Base-by-base conservation (phyloP, 35 echinoderm and acorn worm species). In the Anneissia japonica region DNA sequence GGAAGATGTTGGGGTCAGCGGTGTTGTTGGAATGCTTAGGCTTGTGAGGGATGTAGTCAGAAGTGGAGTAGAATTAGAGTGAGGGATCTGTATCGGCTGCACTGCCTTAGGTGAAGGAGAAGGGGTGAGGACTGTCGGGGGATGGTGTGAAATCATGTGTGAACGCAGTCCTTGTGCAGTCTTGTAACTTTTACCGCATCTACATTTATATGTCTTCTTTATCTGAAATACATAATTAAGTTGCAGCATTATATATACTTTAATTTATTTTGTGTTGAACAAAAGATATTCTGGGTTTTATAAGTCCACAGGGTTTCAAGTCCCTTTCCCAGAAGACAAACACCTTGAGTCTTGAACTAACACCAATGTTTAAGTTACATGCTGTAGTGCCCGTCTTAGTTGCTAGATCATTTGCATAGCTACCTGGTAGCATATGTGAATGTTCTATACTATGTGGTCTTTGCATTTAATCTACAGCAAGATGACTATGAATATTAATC, bases 191-290 rank as follows among this genome's bases (percentile, higher is more conserved):
- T 99, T 99, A 4, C 92, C 96, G 35, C 92, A 94, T 19, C 86
- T 79, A 86, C 96, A 99, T 46, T 99, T 99, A 90, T 91, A 99
- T 4, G 78, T 91, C 74, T 99, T 99, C 80, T 91, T 93, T 45
- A 99, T 77, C 96, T 99, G 79, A 17, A 39, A 64, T 26, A 46
- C 45, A 82, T 31, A n/a, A 72, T 72, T 72, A 72, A 16, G 13
- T 72, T n/a, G n/a, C 55, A 72, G 13, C n/a, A 16, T n/a, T 72
- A 72, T n/a, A 72, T 16, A 72, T 72, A 72, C 55, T 16, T 72
- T 13, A 16, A 72, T 72, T n/a, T 16, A n/a, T n/a, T n/a, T n/a
- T n/a, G n/a, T n/a, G n/a, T n/a, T n/a, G n/a, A n/a, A n/a, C n/a
- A n/a, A n/a, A n/a, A n/a, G n/a, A n/a, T n/a, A n/a, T n/a, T n/a